Evolutionary conservation across 2,888 invertebrate species (phyloP).

Genomic region (Heterodera filipjevi): DNA sequence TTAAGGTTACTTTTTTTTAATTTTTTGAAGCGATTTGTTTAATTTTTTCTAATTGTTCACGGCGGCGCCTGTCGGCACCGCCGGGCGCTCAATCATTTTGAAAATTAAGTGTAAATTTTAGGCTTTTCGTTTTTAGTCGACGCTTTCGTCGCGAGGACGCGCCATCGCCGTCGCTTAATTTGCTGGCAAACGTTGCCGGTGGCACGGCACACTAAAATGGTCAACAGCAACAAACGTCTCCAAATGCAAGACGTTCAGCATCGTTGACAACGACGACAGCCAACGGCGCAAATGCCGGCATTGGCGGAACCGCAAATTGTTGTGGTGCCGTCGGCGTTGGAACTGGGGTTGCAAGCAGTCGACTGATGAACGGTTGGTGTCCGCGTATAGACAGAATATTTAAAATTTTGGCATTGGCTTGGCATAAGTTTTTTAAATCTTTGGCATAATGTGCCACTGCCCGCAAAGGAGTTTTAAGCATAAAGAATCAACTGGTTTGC

Average conservation of each 20-base stretch:
- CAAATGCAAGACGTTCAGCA: neutral
- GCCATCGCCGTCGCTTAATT: constrained; percentile 28
- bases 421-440: no score
- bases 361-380: neutral
- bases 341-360: neutral
- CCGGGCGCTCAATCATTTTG: no score
- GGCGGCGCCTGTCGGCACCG: no score
- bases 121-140: neutral
- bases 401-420: neutral
- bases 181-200: constrained; percentile 3
- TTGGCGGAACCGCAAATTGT: neutral
- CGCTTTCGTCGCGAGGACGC: constrained; percentile 27
- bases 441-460: no score
- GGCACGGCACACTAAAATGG: constrained; percentile 14
- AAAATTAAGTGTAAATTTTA: no score
- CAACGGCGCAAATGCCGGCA: neutral
- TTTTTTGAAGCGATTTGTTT: no score
- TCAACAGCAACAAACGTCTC: no score
- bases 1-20: no score
- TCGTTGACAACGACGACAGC: neutral
- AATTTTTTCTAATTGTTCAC: no score
- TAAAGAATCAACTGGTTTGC: no score
- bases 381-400: no score
- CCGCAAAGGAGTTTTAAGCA: no score
- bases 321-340: neutral